Conservation (phyloP, 2,888 invertebrate species). For the Nomada lathburiana region DNA sequence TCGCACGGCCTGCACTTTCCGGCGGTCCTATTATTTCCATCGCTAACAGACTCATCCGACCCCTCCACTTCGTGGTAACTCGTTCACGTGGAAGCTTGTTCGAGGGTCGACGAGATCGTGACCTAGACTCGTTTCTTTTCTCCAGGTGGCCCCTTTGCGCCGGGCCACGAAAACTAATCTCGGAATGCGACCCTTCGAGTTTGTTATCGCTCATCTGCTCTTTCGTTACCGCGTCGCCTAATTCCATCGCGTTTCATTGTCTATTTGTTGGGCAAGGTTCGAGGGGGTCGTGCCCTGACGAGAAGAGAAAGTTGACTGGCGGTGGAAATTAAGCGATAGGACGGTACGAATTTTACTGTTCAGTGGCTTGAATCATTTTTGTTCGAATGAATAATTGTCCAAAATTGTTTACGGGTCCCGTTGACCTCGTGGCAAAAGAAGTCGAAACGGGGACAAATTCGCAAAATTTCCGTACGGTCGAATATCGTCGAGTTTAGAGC, state of each 20-base stretch:
- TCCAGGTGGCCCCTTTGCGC: constrained; percentile 3
- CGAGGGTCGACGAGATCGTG: constrained; percentile 51
- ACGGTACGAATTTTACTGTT: too few relatives aligned
- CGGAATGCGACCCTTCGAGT: constrained; percentile 44
- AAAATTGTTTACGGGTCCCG: too few relatives aligned
- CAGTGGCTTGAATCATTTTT: too few relatives aligned
- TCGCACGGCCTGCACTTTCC: constrained; percentile 45
- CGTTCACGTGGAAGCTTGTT: constrained; percentile 46
- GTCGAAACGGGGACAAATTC: neutral
- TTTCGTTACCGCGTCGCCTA: constrained; percentile 27
- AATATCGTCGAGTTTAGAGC: neutral
- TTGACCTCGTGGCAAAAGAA: neutral
- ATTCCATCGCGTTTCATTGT: constrained; percentile 8
- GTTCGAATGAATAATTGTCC: neutral
- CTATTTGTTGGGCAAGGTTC: neutral
- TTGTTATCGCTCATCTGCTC: constrained; percentile 37
- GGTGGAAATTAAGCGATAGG: neutral
- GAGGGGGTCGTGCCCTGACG: too few relatives aligned
- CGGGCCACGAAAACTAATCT: constrained; percentile 51
- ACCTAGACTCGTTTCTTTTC: neutral
- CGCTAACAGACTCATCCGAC: constrained; percentile 65
- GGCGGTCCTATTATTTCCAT: constrained; percentile 62
- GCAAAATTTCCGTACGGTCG: neutral
- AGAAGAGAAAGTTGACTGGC: neutral
- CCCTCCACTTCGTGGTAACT: constrained; percentile 59